Base-by-base conservation (phyloP, 2,888 invertebrate species). In the Dicyrtoma fusca region DNA sequence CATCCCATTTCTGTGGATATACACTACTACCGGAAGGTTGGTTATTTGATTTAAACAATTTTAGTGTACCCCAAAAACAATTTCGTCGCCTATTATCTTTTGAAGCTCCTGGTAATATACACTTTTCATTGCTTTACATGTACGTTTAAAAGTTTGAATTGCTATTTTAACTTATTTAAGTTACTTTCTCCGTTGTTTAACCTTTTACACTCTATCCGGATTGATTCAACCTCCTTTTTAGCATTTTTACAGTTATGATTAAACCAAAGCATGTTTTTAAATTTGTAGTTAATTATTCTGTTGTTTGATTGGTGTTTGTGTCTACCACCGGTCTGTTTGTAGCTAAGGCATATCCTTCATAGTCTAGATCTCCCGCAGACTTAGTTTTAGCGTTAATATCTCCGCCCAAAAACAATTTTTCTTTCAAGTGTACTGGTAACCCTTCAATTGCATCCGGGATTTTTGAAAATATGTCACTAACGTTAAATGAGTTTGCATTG, bases 371-470 rank as follows among this genome's bases (percentile, higher is more conserved):
- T 11, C 11, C 13, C 5, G n/a, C n/a, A n/a, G n/a, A n/a, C n/a
- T n/a, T n/a, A n/a, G n/a, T 55, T 55, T 21, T 55, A 5, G 55
- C 6, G 19, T 55, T 55, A 21, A 55, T 19, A 55, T 55, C 55
- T 5, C 55, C 55, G 1, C 19, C 17, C 6, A 55, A 4, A 19
- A 55, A 19, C 5, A 55, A 6, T 4, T 55, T 55, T 19, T 55
- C 11, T 19, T 11, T 55, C 3, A 13, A 5, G 4, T 34, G 3
- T 34, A 8, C 8, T 34, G 34, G 34, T 34, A 34, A 34, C 8
- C 34, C 34, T 8, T 34, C 34, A 3, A 34, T 8, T 34, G 34
- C 34, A 5, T 34, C 34, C 4, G 34, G 3, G 34, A 34, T 3
- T 34, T 34, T 34, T 34, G 34, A 3, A 34, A 34, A 34, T 5